Base-by-base conservation (phyloP, 64 coral and sea anemone species). In the Platygyra sinensis region DNA sequence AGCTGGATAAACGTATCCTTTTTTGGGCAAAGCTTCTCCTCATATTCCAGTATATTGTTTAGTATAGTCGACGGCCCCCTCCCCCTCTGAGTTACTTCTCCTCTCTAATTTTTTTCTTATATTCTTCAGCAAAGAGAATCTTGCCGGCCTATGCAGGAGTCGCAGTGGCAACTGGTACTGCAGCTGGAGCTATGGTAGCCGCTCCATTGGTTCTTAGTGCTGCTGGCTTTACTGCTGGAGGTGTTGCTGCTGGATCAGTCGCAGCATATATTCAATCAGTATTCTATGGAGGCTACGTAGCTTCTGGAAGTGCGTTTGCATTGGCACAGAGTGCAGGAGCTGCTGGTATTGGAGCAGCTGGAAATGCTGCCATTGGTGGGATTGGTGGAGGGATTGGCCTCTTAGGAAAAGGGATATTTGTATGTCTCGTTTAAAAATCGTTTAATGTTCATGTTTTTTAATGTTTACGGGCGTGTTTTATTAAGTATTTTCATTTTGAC, bases 301-400 rank as follows among this genome's bases (percentile, higher is more conserved):
- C 88, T 8, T 14, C 93, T 52, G 89, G 83, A 9, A 72, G 93
- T 91, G 59, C 2, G 0, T 55, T 87, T 62, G 83, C 93, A 28
- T 20, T 13, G 9, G 39, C 91, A 31, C 93, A 95, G 52, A 87
- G 88, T 87, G 89, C 84, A 61, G 93, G 93, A 4, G 89, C 75
- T 3, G 77, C 89, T 33, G 93, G 93, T 11, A 31, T 94, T 19
- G 75, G 87, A 16, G 18, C 6, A 27, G 61, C 31, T 51, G 50
- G 75, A 11, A 59, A 11, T 27, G 72, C 77, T 25, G 72, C 77
- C 50, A 32, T 91, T 67, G 54, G 11, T 57, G 93, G 88, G 33
- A 25, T 75, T 17, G 62, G 22, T 19, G 75, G 10, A 10, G 50
- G 76, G 46, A 80, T 20, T 72, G 27, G 50, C 20, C 10, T 1